Conservation (phyloP, 2,113 vertebrate genomes). For the Scomber japonicus region DNA sequence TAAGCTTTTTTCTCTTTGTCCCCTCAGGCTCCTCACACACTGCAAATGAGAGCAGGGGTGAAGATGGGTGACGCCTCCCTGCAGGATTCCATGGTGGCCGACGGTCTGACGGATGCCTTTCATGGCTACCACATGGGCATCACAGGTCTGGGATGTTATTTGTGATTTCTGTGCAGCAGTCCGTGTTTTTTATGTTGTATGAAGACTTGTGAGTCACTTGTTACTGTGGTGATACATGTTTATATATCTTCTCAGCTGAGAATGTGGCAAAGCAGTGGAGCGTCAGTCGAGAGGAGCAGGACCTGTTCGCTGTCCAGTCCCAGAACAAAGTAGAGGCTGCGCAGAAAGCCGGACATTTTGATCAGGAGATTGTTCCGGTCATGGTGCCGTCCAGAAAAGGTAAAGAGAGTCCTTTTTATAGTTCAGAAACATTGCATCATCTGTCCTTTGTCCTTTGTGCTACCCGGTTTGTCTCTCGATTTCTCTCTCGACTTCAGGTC, state of each 20-base stretch:
- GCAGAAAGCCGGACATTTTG: conserved; percentile 93
- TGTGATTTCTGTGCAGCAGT: not conserved
- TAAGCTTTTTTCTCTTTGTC: conserved; percentile 4
- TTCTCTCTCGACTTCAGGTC: conserved; percentile 81
- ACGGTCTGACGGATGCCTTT: conserved; percentile 95
- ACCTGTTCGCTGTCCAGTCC: conserved; percentile 89
- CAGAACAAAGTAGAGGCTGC: conserved; percentile 92
- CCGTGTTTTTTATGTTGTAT: not conserved
- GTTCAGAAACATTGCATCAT: not conserved
- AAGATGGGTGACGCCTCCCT: conserved; percentile 91
- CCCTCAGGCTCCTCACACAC: conserved; percentile 90
- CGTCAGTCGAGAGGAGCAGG: conserved; percentile 91
- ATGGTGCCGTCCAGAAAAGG: conserved; percentile 92
- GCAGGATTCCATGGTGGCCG: conserved; percentile 89
- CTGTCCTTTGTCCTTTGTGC: not conserved
- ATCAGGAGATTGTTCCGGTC: conserved; percentile 94
- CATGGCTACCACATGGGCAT: conserved; percentile 95
- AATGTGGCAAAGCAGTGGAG: conserved; percentile 95
- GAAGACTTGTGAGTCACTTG: not conserved
- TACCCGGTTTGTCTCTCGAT: too few species aligned
- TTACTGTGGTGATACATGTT: not conserved
- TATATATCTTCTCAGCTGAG: conserved; percentile 86
- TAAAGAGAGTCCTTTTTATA: conserved; percentile 10
- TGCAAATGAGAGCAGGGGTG: conserved; percentile 91
- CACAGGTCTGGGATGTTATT: conserved; percentile 86